Base-by-base conservation (phyloP, 2,113 vertebrate genomes). In the Scomber scombrus region DNA sequence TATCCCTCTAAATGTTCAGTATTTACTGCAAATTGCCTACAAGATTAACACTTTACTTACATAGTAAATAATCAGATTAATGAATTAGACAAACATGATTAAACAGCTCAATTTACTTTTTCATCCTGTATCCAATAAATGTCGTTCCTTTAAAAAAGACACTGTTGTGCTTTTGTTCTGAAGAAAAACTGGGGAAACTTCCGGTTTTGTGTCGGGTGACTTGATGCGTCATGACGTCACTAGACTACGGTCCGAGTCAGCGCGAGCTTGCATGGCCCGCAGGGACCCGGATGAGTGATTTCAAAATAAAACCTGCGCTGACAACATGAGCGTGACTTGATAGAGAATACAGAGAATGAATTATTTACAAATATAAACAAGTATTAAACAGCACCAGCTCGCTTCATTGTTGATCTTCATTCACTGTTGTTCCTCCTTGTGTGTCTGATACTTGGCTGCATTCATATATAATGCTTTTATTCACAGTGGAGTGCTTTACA, bases 201-300 rank as follows among this genome's bases (percentile, higher is more conserved):
- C 81, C 84, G 56, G 65, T 54, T 0, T 23, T 0, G 7, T n/a
- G 6, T 43, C 0, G 0, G 0, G 11, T 51, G 10, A 67, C 1
- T 19, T 85, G 60, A 81, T 5, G 49, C 58, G 29, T 62, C 18
- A 12, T 11, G 71, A 92, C 70, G 88, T 91, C 85, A 91, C 43
- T n/a, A 26, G 31, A 56, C 65, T 68, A 47, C 70, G 12, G 57
- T 76, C 78, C 82, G 75, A 83, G 78, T 89, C 87, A 88, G 88
- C 86, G 73, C 77, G 67, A 86, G 78, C 46, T 71, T 16, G 64
- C 68, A 58, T 74, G 77, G 77, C 67, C 75, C 62, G 63, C 23
- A 61, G 73, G 52, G 55, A 86, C 88, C 88, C 88, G 89, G 89
- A 90, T 92, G 75, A 77, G 19, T 19, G 2, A 46, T 84, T 88